Base-by-base conservation (phyloP, 1,140 invertebrate genomes). In the Drosophila nannoptera region DNA sequence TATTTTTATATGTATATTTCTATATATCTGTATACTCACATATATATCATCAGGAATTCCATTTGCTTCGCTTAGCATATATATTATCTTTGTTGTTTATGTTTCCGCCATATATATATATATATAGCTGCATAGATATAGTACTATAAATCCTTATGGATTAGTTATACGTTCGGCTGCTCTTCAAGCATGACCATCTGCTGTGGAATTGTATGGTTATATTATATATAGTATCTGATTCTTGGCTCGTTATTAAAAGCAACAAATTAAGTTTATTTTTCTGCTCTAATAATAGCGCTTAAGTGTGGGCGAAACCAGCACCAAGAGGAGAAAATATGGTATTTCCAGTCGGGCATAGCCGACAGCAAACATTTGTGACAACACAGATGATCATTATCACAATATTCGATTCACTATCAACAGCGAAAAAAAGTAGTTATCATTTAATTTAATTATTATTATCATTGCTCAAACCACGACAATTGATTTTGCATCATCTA, bases 31-130 rank as follows among this genome's bases (percentile, higher is more conserved):
- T n/a, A n/a, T n/a, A n/a, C n/a, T n/a, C n/a, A n/a, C n/a, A 45
- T 38, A 36, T 49, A 7, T 42, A 4, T 8, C 22, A 33, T 42
- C 59, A 33, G 7, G 49, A 45, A 43, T 58, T 32, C 32, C 11
- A 58, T 53, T 53, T 53, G 35, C 0, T 42, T 56, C 45, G 40
- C 12, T 56, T 14, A 45, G 32, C 31, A 55, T 55, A 55, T 32
- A 55, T 40, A 43, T 43, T 22, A 43, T 55, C 32, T 31, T n/a
- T 45, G 22, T 16, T 65, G 48, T 70, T 70, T 58, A 64, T 65
- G 68, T 53, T 70, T 70, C 61, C 68, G 68, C 48, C 38, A 70
- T 50, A 64, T 9, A 64, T 52, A 29, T 16, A 64, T 58, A 42
- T 56, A 14, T 33, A 33, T 45, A 12, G n/a, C n/a, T 45, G 12